Evolutionary conservation across 2,113 vertebrate genomes (phyloP), one percentile per base, ranked within the genome.

Genomic region (Sinocyclocheilus anophthalmus): DNA sequence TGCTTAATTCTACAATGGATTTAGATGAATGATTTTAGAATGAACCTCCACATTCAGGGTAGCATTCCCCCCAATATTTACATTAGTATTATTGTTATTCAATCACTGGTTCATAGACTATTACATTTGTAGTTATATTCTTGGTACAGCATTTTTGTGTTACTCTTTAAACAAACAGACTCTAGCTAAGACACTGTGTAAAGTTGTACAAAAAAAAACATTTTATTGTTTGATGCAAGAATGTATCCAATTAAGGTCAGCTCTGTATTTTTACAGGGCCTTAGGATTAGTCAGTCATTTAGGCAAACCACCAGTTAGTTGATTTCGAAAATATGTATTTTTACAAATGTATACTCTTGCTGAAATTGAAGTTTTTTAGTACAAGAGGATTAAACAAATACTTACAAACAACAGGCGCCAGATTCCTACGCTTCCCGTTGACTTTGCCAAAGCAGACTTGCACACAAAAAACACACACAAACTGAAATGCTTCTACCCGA

Each of bases 401-500:
- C 26, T 55, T 77, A 33, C 20, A 76, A 76, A 76, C 48, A 33
- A 77, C 76, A 77, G 50, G 24, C 14, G 0, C 24, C 45, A 55
- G 48, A 77, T 77, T 26, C 48, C 75, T 26, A 76, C 14, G 48
- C 48, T 18, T 55, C n/a, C 75, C 50, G 48, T 81, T 81, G 61
- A 26, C n/a, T 81, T 67, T 67, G 13, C 55, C 77, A 63, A 42
- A 80, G 37, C 22, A 80, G 33, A 12, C 55, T 63, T 14, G 3
- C 45, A 33, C 45, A 16, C 61, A 80, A 18, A 16, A 16, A 37
- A 45, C 42, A 45, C 42, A 14, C 59, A 81, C 59, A 6, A 30
- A 5, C 39, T 50, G 10, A 69, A 50, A 69, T 18, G 39, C 7
- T 61, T 67, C 45, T 10, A 7, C 26, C 2, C 14, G 9, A 50